Base-by-base conservation (phyloP, 2,888 invertebrate species). In the Andrena trimmerana region DNA sequence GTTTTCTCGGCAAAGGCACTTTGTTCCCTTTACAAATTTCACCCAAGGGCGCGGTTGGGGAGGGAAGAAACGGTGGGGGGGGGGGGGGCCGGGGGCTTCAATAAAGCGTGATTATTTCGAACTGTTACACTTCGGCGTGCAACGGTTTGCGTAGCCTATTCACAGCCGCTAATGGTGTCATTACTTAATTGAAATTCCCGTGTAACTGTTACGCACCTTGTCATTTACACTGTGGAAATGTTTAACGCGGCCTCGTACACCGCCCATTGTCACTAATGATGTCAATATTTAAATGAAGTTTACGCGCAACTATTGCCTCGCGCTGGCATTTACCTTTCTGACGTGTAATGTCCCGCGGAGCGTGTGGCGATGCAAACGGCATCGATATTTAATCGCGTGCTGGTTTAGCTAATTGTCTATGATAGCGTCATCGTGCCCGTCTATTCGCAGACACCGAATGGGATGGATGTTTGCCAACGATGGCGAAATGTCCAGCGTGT, bases 231-330 rank as follows among this genome's bases (percentile, higher is more conserved):
- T 59, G 67, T 1, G 48, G 69, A 74, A 83, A 70, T 77, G 76
- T 81, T 81, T 83, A 66, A 72, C 77, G 62, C 31, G 54, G 27
- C 65, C 57, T 20, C 50, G 24, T 69, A 50, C 36, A 59, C 8
- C 33, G 2, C 7, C 62, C 48, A 77, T 83, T 83, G 73, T 71
- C 69, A 36, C 82, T 80, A 80, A 83, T 54, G 75, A 83, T 83
- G 82, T 80, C 80, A 83, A 83, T 76, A 80, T 83, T 83, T 83
- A 83, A 83, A 76, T 75, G 72, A 65, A 71, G 52, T 76, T 83
- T 68, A 65, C 80, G 72, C 59, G 75, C 8, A 76, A 80, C 80
- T 83, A 76, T 83, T 71, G 57, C 69, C 82, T 16, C 42, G 65
- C 71, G 63, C 52, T 75, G 71, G 65, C 71, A 71, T 83, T 83